Evolutionary conservation across 2,113 vertebrate genomes (phyloP).

Genomic region (Chaenocephalus aceratus): DNA sequence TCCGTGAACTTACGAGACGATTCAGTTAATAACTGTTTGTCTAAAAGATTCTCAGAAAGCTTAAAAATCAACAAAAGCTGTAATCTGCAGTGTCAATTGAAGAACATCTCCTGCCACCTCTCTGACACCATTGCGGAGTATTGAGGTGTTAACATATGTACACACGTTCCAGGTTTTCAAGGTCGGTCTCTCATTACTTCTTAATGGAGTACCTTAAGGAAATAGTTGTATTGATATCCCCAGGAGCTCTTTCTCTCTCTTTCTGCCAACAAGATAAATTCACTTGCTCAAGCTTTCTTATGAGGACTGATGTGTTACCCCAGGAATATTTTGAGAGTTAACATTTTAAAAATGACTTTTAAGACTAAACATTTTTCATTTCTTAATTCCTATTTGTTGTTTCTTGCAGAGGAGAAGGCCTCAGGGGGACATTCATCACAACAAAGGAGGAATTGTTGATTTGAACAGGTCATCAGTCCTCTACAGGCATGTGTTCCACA

Average conservation of each 20-base stretch:
- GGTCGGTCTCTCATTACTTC: constrained; percentile 36
- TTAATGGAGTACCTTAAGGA: constrained; percentile 42
- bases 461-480: constrained; percentile 17
- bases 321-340: not conserved
- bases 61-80: not conserved
- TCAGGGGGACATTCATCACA: constrained; percentile 21
- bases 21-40: constrained; percentile 8
- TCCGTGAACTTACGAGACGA: not conserved
- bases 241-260: not conserved
- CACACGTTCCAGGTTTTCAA: constrained; percentile 32
- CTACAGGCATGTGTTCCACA: constrained; percentile 89
- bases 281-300: constrained; percentile 20
- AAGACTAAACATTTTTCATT: not conserved
- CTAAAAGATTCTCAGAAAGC: not conserved
- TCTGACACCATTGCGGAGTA: not conserved
- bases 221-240: constrained; percentile 54
- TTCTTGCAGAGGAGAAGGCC: constrained; percentile 59
- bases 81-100: constrained; percentile 3
- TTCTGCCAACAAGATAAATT: not conserved
- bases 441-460: constrained; percentile 37
- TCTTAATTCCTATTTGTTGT: constrained; percentile 40
- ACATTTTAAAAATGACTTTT: not conserved
- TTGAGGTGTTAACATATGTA: constrained; percentile 32
- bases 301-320: constrained; percentile 5
- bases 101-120: not conserved